Percentiles rank a stretch among this genome's conserved stretches.
These are phyloP conservation scores for Tetragnatha montana DNA, from an alignment of 2,888 invertebrate species.

Conservation along the genomic window DNA sequence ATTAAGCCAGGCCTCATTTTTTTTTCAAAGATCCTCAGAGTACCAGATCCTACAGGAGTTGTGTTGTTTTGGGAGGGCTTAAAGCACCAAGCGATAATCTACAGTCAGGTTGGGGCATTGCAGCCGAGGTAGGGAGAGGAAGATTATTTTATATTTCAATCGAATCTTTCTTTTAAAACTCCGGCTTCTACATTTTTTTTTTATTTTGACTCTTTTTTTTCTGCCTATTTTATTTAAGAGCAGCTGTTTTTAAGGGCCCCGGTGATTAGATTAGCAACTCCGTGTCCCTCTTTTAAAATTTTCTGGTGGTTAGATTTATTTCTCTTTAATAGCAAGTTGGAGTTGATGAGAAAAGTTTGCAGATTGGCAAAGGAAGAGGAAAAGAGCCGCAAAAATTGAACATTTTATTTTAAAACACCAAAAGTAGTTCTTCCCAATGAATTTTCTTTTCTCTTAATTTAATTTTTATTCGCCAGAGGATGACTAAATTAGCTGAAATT, in stretches of 20 bases:
- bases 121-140: background rate
- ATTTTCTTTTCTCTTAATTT: no score
- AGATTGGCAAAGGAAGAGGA: background rate
- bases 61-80: slow-evolving; percentile 17
- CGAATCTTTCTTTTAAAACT: slow-evolving; percentile 9
- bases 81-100: slow-evolving; percentile 39
- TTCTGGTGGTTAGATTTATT: slow-evolving; percentile 10
- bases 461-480: no score
- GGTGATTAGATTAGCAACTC: slow-evolving; percentile 30
- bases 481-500: no score
- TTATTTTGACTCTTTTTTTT: background rate
- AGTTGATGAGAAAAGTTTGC: background rate
- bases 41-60: slow-evolving; percentile 8
- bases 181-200: background rate
- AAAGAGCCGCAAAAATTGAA: background rate
- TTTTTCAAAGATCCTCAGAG: slow-evolving; percentile 5
- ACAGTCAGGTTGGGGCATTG: slow-evolving; percentile 16
- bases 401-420: no score
- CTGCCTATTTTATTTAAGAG: slow-evolving; percentile 15
- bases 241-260: slow-evolving; percentile 23
- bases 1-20: slow-evolving; percentile 44
- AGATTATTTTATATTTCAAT: slow-evolving; percentile 41
- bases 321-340: slow-evolving; percentile 22
- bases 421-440: no score
- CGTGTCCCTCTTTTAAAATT: slow-evolving; percentile 1